phyloP scores from a whole-genome alignment of 1,140 invertebrate genomes.

The Chymomyza costata region DNA sequence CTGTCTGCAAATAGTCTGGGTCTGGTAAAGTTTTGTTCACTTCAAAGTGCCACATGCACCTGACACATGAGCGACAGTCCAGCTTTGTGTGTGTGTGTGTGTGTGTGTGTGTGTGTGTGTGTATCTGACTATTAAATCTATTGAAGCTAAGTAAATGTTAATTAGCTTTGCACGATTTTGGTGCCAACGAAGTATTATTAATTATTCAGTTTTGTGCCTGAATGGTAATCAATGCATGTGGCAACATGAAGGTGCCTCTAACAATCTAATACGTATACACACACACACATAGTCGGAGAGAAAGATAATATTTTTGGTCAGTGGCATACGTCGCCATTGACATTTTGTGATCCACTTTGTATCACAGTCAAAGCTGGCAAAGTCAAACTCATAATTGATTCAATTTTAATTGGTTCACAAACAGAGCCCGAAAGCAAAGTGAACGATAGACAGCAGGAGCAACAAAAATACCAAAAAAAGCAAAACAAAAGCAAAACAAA shows the following conservation, averaged over 20 bases:
- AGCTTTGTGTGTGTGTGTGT: constrained; percentile 3
- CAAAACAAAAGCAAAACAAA: not conserved
- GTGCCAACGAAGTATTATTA: no score
- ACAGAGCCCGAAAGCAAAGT: constrained; percentile 9
- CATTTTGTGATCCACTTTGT: constrained; percentile 23
- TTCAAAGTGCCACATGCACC: no score
- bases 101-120: constrained; percentile 4
- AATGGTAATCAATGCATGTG: constrained; percentile 5
- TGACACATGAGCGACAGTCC: no score
- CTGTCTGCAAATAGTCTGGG: no score
- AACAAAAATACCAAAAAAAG: constrained; percentile 8
- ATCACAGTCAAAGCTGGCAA: constrained; percentile 42
- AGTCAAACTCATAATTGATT: constrained; percentile 68
- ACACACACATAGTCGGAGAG: no score
- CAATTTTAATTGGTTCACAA: constrained; percentile 61
- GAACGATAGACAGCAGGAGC: constrained; percentile 6
- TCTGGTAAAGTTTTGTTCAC: no score
- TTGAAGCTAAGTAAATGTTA: no score
- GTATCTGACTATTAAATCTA: constrained; percentile 1
- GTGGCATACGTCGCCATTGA: constrained; percentile 1
- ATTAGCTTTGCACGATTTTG: no score
- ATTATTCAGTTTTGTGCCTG: constrained; percentile 3
- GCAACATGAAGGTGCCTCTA: no score
- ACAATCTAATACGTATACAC: no score
- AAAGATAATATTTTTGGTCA: constrained; percentile 2